Percentiles rank a stretch among this genome's conserved stretches.
Evolutionary conservation across 2,888 invertebrate genomes (phyloP).

Genomic region (Melieria picta): DNA sequence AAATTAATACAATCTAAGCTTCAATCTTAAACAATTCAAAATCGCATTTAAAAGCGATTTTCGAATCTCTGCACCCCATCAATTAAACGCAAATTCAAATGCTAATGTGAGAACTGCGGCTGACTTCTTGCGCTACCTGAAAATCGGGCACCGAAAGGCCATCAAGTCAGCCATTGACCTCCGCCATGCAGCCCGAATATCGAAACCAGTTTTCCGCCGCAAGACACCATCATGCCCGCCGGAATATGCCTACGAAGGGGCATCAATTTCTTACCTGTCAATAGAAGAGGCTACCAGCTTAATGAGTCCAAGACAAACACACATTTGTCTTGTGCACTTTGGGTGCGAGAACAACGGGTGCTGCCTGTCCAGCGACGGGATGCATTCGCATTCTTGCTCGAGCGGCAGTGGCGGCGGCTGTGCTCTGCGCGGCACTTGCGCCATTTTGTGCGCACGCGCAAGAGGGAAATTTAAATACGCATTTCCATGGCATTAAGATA

Average conservation of each 20-base stretch:
- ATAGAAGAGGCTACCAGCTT: constrained; percentile 44
- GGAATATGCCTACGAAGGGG: constrained; percentile 31
- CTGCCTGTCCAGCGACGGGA: too few species aligned
- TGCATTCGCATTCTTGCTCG: too few species aligned
- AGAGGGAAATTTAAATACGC: background rate
- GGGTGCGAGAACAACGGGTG: background rate
- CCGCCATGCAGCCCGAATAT: constrained; percentile 7
- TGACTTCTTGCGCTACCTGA: background rate
- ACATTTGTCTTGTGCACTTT: background rate
- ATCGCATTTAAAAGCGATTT: too few species aligned
- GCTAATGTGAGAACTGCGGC: background rate
- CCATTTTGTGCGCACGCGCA: background rate
- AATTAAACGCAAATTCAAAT: constrained; percentile 5
- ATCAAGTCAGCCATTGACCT: constrained; percentile 41
- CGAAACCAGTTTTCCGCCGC: constrained; percentile 31
- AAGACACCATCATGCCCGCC: background rate
- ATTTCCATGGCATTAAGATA: constrained; percentile 7
- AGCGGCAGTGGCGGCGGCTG: too few species aligned
- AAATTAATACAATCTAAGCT: too few species aligned
- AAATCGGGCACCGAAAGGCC: background rate
- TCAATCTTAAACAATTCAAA: too few species aligned
- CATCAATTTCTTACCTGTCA: constrained; percentile 62
- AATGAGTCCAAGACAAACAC: constrained; percentile 51
- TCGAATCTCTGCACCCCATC: background rate
- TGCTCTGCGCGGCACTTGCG: too few species aligned